phyloP scores from a whole-genome alignment of 2,888 invertebrate genomes.

The Emmelina monodactyla region DNA sequence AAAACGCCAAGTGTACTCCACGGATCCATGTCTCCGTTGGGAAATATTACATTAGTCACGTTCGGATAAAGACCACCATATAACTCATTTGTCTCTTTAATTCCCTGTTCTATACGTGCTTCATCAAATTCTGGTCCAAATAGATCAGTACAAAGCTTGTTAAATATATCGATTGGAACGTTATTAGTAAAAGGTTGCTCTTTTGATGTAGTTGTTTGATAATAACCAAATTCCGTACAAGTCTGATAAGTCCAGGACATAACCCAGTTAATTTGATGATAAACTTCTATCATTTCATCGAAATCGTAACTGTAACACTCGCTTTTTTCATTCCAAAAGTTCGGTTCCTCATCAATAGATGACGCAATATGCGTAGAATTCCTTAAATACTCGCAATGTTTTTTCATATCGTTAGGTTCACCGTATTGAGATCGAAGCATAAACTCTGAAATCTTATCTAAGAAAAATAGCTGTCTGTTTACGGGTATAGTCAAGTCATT shows the following conservation, averaged over 20 bases:
- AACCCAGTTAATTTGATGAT: slow-evolving; percentile 24
- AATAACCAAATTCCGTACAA: slow-evolving; percentile 81
- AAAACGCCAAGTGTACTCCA: slow-evolving; percentile 63
- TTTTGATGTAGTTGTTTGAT: slow-evolving; percentile 67
- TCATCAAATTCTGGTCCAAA: slow-evolving; percentile 45
- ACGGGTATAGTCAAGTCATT: slow-evolving; percentile 31
- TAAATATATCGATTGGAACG: slow-evolving; percentile 43
- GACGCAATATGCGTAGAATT: slow-evolving; percentile 18
- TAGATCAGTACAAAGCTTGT: slow-evolving; percentile 38
- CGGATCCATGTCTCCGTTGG: slow-evolving; percentile 68
- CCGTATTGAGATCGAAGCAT: slow-evolving; percentile 42
- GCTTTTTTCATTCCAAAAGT: slow-evolving; percentile 22
- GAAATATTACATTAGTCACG: slow-evolving; percentile 62
- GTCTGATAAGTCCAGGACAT: slow-evolving; percentile 74
- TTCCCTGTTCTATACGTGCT: slow-evolving; percentile 33
- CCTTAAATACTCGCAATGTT: slow-evolving; percentile 25
- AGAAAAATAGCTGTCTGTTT: slow-evolving; percentile 42
- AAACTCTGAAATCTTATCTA: slow-evolving; percentile 27
- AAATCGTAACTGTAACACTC: slow-evolving; percentile 37
- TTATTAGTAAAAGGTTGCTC: slow-evolving; percentile 66
- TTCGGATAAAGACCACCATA: slow-evolving; percentile 57
- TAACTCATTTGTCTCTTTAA: slow-evolving; percentile 46
- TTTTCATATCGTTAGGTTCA: slow-evolving; percentile 23
- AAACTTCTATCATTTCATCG: slow-evolving; percentile 27
- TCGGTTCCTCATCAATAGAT: slow-evolving; percentile 19